Evolutionary conservation across 2,888 invertebrate genomes (phyloP).

Genomic region (Pristionchus mayeri): DNA sequence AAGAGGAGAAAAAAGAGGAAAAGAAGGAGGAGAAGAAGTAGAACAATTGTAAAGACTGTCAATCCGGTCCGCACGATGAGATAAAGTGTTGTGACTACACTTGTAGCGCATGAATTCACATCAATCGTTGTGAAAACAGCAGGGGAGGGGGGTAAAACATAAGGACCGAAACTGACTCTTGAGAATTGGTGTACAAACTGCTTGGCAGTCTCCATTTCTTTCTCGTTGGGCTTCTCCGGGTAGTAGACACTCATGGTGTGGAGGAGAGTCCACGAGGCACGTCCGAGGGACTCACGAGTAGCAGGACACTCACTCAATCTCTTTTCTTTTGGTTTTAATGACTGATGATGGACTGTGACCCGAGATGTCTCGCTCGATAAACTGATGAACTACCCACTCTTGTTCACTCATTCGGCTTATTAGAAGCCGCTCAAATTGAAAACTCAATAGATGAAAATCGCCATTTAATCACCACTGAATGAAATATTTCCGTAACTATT

Average conservation of each 20-base stretch:
- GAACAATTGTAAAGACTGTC: no score
- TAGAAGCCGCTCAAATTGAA: no score
- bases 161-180: constrained; percentile 63
- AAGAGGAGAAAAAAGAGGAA: constrained; percentile 35
- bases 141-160: no score
- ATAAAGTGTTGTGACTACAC: constrained; percentile 20
- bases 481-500: no score
- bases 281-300: constrained; percentile 79
- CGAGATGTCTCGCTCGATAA: no score
- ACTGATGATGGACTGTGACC: no score
- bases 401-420: no score
- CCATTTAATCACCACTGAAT: no score
- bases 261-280: constrained; percentile 88
- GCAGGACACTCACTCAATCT: constrained; percentile 80
- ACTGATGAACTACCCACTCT: no score
- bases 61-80: not conserved
- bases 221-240: constrained; percentile 86
- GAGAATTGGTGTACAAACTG: constrained; percentile 88
- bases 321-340: no score
- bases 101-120: not conserved
- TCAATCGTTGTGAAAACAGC: not conserved
- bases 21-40: constrained; percentile 24
- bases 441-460: no score
- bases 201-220: constrained; percentile 84
- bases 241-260: constrained; percentile 97